Conservation (phyloP, 2,888 invertebrate species). For the Dioctria rufipes region DNA sequence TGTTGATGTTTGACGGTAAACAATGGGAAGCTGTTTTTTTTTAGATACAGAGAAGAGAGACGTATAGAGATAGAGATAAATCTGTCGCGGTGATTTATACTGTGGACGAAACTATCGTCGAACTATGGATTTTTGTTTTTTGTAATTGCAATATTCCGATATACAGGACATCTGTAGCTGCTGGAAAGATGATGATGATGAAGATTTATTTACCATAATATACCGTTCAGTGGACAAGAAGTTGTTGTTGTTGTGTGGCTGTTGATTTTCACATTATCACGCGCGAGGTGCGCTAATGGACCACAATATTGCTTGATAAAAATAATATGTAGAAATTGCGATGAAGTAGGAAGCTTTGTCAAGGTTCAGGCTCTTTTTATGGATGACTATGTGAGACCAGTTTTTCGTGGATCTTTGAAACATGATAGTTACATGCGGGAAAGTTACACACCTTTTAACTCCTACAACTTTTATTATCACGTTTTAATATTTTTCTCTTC, state of each 20-base stretch:
- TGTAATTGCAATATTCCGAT: not conserved
- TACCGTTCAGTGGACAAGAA: too few species aligned
- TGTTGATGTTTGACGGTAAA: constrained; percentile 7
- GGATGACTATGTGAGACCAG: too few species aligned
- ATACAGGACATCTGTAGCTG: not conserved
- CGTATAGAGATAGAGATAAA: constrained; percentile 10
- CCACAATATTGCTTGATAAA: too few species aligned
- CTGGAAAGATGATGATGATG: not conserved
- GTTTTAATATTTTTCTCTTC: too few species aligned
- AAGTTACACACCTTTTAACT: too few species aligned
- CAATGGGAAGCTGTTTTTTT: constrained; percentile 6
- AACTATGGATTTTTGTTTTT: too few species aligned
- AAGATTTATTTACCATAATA: too few species aligned
- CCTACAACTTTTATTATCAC: too few species aligned
- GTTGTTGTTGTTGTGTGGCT: not conserved
- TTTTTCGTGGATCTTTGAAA: too few species aligned
- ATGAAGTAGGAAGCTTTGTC: not conserved
- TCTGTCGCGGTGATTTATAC: constrained; percentile 22
- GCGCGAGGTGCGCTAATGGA: not conserved
- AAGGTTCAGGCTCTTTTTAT: constrained; percentile 1
- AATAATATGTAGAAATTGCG: too few species aligned
- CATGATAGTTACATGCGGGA: too few species aligned
- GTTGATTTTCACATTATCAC: not conserved
- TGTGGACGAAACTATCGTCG: constrained; percentile 12
- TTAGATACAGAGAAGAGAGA: not conserved